Base-by-base conservation (phyloP, 2,113 vertebrate species). In the Ochotona curzoniae region DNA sequence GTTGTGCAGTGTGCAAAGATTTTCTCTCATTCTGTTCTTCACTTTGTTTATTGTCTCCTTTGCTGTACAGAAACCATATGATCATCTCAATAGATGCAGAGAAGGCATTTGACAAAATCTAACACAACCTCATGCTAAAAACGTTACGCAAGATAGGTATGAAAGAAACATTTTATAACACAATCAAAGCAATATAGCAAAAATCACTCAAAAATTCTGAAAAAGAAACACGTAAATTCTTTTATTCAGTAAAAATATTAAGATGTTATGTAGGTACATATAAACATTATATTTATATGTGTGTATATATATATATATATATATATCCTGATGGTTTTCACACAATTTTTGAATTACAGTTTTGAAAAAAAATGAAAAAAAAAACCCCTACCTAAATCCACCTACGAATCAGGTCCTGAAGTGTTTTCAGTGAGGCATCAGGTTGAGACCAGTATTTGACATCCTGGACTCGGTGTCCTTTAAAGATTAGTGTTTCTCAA, bases 171-270 rank as follows among this genome's bases (percentile, higher is more conserved):
- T 44, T 44, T 6, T 44, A 44, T 44, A 44, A 44, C 38, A 44
- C 38, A 44, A 44, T 44, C 38, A 44, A 44, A 44, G 38, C 38
- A 44, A 44, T 44, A 44, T 44, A 44, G 38, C 4, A 44, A 44
- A 64, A 26, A 14, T 92, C 60, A 80, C 21, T 2, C 44, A 28
- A 83, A 93, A 91, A 54, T 64, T 38, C 35, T 85, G 54, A n/a
- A 83, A 76, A 60, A 87, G 66, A 51, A 15, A 79, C 35, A 66
- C 44, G 49, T 17, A 78, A 86, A 44, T 44, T 44, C 38, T 10
- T 84, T 87, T 26, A 76, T 73, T 80, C 26, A 83, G 20, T 38
- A 38, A 80, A 63, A 79, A 82, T 67, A 28, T n/a, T 93, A 87
- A 88, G 60, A 67, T 69, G 8, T 63, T 20, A 93, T 15, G 35